A percentile compares a stretch with the other conserved stretches of the same genome.
Evolutionary conservation across 2,888 invertebrate species (phyloP).

Genomic region (Heliconius hortense): DNA sequence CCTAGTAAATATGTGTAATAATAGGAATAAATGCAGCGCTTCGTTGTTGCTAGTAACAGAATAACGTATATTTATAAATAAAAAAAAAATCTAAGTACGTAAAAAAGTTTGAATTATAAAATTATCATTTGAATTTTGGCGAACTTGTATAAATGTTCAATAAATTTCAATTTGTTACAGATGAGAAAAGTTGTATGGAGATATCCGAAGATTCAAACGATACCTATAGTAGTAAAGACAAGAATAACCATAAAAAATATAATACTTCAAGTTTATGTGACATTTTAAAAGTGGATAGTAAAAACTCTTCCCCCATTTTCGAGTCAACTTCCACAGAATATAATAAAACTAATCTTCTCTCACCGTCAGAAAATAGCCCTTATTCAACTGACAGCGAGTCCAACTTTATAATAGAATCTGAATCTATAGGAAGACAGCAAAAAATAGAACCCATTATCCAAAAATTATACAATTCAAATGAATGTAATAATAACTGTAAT

Average conservation of each 20-base stretch:
- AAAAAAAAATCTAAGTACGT: too few relatives aligned
- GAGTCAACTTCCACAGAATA: neutral
- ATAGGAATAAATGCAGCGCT: too few relatives aligned
- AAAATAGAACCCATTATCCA: neutral
- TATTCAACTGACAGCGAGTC: neutral
- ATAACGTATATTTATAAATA: too few relatives aligned
- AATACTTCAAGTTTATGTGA: neutral
- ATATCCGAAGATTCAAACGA: neutral
- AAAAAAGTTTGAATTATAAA: too few relatives aligned
- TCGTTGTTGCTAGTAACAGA: too few relatives aligned
- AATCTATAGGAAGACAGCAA: neutral
- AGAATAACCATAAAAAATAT: neutral
- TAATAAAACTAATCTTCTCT: neutral
- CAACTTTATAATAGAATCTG: neutral
- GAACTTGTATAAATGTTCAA: too few relatives aligned
- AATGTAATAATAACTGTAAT: constrained; percentile 12
- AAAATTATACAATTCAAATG: neutral
- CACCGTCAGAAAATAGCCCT: neutral
- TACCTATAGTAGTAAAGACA: neutral
- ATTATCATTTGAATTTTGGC: too few relatives aligned
- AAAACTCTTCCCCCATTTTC: neutral
- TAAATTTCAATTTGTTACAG: constrained; percentile 14
- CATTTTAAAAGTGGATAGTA: neutral
- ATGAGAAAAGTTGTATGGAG: neutral
- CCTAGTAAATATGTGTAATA: too few relatives aligned